phyloP scores from a whole-genome alignment of 2,888 invertebrate species.

The Dysmachus trigonus region DNA sequence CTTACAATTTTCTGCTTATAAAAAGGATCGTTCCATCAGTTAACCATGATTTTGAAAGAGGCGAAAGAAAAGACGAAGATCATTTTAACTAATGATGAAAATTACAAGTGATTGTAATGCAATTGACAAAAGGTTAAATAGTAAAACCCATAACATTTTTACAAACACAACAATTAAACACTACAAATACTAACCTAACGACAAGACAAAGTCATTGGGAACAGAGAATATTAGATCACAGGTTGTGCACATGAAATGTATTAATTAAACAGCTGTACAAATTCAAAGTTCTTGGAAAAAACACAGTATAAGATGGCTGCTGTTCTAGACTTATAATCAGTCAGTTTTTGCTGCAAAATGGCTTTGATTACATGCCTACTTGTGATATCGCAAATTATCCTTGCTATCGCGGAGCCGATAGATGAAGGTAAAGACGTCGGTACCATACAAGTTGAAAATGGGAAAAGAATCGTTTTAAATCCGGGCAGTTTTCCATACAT shows the following conservation, averaged over 20 bases:
- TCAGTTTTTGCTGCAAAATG: background rate
- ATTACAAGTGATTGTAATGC: too few species aligned
- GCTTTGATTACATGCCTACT: background rate
- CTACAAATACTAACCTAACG: background rate
- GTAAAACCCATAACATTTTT: background rate
- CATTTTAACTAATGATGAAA: too few species aligned
- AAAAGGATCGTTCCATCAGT: too few species aligned
- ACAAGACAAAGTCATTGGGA: background rate
- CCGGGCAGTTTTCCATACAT: background rate
- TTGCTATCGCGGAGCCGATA: background rate
- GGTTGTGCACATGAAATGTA: background rate
- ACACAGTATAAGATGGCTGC: background rate
- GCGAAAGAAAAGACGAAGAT: too few species aligned
- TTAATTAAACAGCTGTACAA: background rate
- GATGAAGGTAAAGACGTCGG: background rate
- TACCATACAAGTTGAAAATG: background rate
- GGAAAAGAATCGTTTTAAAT: background rate
- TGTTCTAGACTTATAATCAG: background rate
- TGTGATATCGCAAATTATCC: background rate
- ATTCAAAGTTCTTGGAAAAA: background rate
- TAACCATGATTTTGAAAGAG: background rate
- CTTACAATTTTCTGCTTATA: too few species aligned
- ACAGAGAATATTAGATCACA: background rate
- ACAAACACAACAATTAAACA: background rate
- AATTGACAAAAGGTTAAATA: too few species aligned